phyloP scores from a whole-genome alignment of 2,113 vertebrate species.

The Mobula birostris region DNA sequence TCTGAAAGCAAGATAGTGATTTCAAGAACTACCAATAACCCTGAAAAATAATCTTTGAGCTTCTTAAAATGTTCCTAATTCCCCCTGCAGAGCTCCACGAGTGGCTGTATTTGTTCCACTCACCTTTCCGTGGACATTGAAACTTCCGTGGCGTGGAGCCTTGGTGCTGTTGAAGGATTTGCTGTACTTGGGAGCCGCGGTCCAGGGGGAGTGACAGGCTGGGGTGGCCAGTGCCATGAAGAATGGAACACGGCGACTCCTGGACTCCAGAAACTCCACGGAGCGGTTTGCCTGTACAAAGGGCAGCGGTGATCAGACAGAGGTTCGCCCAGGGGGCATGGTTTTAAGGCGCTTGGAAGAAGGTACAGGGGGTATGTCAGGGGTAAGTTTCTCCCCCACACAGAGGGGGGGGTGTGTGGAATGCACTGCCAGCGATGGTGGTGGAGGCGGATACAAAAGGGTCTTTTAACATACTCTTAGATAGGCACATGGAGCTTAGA shows the following conservation, averaged over 20 bases:
- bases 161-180: slow-evolving; percentile 50
- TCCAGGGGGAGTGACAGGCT: slow-evolving; percentile 64
- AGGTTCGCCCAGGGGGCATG: background rate
- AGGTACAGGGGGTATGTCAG: too few relatives aligned
- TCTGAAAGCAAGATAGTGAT: too few relatives aligned
- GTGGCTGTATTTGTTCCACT: background rate
- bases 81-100: background rate
- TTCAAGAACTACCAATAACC: too few relatives aligned
- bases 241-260: slow-evolving; percentile 55
- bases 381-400: too few relatives aligned
- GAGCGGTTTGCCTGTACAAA: slow-evolving; percentile 55
- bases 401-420: too few relatives aligned
- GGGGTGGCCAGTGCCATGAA: slow-evolving; percentile 65
- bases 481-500: too few relatives aligned
- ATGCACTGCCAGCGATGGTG: too few relatives aligned
- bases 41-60: background rate
- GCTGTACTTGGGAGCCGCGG: slow-evolving; percentile 58
- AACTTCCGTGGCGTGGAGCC: slow-evolving; percentile 66
- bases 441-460: too few relatives aligned
- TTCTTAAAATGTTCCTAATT: background rate
- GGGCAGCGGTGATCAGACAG: background rate
- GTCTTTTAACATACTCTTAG: too few relatives aligned
- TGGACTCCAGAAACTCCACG: slow-evolving; percentile 54
- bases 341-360: too few relatives aligned
- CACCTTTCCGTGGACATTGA: slow-evolving; percentile 53